Conservation (phyloP, 2,113 vertebrate genomes). For the Thunnus thynnus region DNA sequence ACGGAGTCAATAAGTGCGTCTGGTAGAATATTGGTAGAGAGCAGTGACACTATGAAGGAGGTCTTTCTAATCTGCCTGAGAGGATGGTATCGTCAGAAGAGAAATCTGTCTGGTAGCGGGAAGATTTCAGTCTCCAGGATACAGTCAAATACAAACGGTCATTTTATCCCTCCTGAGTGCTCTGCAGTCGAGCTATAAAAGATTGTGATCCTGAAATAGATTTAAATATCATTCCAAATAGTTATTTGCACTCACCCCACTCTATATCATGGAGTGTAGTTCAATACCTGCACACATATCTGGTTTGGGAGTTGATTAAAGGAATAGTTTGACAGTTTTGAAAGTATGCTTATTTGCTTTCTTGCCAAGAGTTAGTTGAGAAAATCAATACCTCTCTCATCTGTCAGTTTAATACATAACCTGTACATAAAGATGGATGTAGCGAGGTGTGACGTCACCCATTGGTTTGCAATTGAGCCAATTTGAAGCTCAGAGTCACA, state of each 20-base stretch:
- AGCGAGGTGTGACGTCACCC: no score
- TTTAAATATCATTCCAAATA: conserved; percentile 2
- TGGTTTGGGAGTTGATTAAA: neutral
- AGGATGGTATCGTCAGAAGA: conserved; percentile 36
- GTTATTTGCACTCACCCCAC: neutral
- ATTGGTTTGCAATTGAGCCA: no score
- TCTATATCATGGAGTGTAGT: neutral
- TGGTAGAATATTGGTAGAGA: neutral
- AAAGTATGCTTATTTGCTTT: no score
- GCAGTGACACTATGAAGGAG: conserved; percentile 8
- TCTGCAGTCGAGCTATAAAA: conserved; percentile 19
- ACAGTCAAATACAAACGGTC: conserved; percentile 59
- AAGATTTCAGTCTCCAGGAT: conserved; percentile 62
- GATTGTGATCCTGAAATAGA: conserved; percentile 38
- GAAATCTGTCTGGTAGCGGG: conserved; percentile 7
- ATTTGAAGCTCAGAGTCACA: no score
- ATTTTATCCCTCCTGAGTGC: conserved; percentile 32
- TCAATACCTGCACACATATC: neutral
- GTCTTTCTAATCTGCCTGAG: conserved; percentile 34
- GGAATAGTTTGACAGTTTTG: no score
- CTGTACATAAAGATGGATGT: no score
- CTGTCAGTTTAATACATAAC: no score
- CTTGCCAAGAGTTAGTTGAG: no score
- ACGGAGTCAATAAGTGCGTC: neutral
- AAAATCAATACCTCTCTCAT: no score